Conservation (phyloP, 2,797 vertebrate species). For the Rhinophrynus dorsalis region DNA sequence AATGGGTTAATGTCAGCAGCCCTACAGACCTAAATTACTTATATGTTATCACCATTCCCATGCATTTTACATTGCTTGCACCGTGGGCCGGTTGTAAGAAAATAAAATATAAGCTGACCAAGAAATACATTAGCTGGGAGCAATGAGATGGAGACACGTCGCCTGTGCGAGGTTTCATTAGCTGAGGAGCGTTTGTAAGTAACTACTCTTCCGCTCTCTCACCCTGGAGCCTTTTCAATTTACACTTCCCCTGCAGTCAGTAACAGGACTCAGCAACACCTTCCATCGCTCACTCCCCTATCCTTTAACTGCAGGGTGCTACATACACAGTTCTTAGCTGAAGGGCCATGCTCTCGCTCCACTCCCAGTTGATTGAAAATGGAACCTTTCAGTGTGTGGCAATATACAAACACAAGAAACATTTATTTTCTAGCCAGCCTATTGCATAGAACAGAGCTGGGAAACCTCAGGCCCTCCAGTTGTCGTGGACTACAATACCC, state of each 20-base stretch:
- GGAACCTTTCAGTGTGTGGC: background rate
- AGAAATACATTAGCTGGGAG: slow-evolving; percentile 41
- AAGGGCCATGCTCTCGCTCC: background rate
- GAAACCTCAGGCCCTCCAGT: too few relatives aligned
- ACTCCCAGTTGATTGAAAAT: background rate
- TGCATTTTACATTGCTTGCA: slow-evolving; percentile 26
- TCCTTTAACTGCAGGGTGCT: slow-evolving; percentile 39
- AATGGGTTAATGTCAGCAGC: background rate
- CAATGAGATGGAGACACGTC: slow-evolving; percentile 20
- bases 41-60: slow-evolving; percentile 1
- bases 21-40: background rate
- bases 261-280: slow-evolving; percentile 47
- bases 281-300: slow-evolving; percentile 33
- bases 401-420: background rate
- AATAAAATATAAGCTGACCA: slow-evolving; percentile 41
- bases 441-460: too few relatives aligned
- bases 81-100: slow-evolving; percentile 6
- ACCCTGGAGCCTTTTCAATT: slow-evolving; percentile 48
- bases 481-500: too few relatives aligned
- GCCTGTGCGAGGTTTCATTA: slow-evolving; percentile 42
- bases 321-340: slow-evolving; percentile 3
- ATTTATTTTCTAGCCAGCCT: background rate
- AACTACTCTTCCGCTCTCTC: slow-evolving; percentile 31
- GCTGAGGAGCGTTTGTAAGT: slow-evolving; percentile 20
- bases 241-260: slow-evolving; percentile 48